Percentiles rank a stretch among this genome's conserved stretches.
Conservation (phyloP, 2,113 vertebrate species). For the Oreotrochilus melanogaster region DNA sequence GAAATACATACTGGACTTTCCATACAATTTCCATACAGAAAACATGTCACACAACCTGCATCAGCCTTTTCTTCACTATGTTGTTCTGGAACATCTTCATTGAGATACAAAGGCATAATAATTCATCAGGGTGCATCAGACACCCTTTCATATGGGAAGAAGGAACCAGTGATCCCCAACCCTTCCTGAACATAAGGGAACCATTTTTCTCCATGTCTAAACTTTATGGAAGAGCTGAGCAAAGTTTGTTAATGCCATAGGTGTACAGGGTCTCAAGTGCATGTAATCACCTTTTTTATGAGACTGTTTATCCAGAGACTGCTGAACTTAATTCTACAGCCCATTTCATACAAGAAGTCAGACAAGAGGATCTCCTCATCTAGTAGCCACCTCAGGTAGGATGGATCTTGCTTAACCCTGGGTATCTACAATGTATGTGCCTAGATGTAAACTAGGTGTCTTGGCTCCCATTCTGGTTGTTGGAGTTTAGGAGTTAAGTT, state of each 20-base stretch:
- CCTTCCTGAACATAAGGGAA: not conserved
- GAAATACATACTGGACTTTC: not conserved
- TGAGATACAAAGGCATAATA: not conserved
- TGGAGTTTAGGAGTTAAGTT: too few species aligned
- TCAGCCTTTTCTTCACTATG: not conserved
- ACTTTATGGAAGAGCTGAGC: not conserved
- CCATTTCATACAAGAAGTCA: not conserved
- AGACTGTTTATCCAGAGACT: not conserved
- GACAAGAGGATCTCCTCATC: not conserved
- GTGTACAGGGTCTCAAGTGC: rapidly evolving
- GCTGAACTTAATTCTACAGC: not conserved
- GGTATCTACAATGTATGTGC: not conserved
- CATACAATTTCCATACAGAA: not conserved
- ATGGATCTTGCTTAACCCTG: not conserved
- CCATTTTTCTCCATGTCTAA: not conserved
- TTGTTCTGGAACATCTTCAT: not conserved
- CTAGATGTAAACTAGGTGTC: not conserved
- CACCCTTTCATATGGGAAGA: not conserved
- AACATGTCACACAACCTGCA: not conserved
- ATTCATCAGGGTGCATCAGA: not conserved
- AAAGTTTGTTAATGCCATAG: not conserved
- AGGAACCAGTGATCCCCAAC: rapidly evolving
- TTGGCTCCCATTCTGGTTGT: not conserved
- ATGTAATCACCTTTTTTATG: not conserved
- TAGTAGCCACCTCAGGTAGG: not conserved